Evolutionary conservation across 2,888 invertebrate species (phyloP), one percentile per base, ranked within the genome.

Genomic region (Plemyria rubiginata): DNA sequence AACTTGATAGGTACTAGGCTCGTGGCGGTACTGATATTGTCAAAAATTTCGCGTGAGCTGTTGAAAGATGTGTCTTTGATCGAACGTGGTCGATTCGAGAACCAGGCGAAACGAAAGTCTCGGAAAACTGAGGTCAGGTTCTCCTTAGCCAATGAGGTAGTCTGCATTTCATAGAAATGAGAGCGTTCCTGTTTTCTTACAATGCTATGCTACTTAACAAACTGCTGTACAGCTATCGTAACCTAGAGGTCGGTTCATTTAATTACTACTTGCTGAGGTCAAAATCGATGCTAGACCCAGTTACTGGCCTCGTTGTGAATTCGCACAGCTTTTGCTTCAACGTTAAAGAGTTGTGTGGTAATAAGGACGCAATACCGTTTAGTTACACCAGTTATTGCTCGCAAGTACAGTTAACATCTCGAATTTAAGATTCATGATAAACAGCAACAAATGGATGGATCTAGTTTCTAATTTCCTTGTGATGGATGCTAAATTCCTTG

Each of bases 311-410:
- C 43, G 62, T n/a, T 62, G 41, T 48, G 46, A 49, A 57, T 53
- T 53, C 53, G 56, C 62, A 48, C 28, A 58, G 49, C 43, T 52
- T 32, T 50, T 28, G 41, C 40, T 41, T 50, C 45, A 51, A 54
- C 62, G 38, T 43, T 41, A 45, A 45, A 59, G 16, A 41, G 32
- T 54, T 43, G 53, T 70, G 65, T 68, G 58, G 64, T 64, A 67
- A 68, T 57, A 60, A 53, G 60, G 49, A 66, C 62, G 70, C 64
- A 70, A 70, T 58, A 68, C 52, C 61, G 65, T 65, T 63, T 66
- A 62, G 62, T 58, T 65, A 59, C 54, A 70, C 57, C 46, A 52
- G 53, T 48, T 62, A 52, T 60, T 59, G 55, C 49, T 59, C 57
- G 56, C 45, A 13, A 60, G 51, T 32, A 51, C 54, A 58, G 52